These are phyloP conservation scores for Diarsia rubi DNA, from an alignment of 2,888 invertebrate genomes.

Conservation along the genomic window DNA sequence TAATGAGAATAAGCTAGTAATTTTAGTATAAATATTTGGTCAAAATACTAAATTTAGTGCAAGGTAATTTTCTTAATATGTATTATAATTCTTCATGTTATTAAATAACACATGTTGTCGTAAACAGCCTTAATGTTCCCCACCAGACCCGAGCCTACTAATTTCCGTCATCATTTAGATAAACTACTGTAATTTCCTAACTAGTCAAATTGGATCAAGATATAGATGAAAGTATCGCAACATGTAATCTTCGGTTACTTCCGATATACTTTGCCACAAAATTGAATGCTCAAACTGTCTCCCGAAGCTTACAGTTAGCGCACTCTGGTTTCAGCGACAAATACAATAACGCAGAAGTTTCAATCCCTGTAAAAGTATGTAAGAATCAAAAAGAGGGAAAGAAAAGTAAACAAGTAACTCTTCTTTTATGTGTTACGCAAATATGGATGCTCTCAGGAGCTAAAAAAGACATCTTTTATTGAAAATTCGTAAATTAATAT, in stretches of 20 bases:
- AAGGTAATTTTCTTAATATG: background rate
- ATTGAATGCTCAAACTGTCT: conserved; percentile 57
- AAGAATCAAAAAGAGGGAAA: background rate
- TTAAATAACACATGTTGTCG: background rate
- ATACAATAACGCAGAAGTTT: conserved; percentile 19
- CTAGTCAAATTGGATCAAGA: conserved; percentile 25
- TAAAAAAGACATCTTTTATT: background rate
- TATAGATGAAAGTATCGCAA: conserved; percentile 14
- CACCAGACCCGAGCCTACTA: background rate
- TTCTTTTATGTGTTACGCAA: background rate
- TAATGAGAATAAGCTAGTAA: conserved; percentile 8
- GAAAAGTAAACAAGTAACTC: background rate
- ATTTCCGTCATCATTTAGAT: background rate
- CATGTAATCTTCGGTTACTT: conserved; percentile 50
- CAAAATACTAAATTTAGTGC: background rate
- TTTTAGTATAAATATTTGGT: conserved; percentile 3
- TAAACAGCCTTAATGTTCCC: background rate
- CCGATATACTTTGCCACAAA: conserved; percentile 49
- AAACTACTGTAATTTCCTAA: conserved; percentile 29
- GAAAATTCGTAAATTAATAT: background rate
- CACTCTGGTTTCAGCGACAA: conserved; percentile 7
- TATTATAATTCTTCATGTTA: background rate
- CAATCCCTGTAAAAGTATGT: background rate
- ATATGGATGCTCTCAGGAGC: background rate
- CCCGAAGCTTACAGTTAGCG: conserved; percentile 48